phyloP scores from a whole-genome alignment of 1,140 invertebrate genomes.

The Apis laboriosa region DNA sequence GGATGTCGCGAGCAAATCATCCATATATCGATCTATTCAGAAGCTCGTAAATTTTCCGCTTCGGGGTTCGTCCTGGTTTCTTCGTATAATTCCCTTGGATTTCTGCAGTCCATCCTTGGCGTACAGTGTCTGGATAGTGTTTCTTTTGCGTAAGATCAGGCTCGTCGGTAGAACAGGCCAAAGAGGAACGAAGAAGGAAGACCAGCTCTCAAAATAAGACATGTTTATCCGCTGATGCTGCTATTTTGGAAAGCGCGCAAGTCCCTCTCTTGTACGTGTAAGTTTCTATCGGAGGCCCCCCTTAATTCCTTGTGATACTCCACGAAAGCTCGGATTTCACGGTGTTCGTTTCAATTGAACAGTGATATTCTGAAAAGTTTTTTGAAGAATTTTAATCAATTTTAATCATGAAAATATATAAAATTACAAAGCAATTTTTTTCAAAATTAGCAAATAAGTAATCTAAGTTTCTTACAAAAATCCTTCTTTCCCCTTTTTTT shows the following conservation, averaged over 20 bases:
- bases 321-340: slow-evolving; percentile 31
- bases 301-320: slow-evolving; percentile 37
- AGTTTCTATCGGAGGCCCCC: slow-evolving; percentile 53
- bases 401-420: no score
- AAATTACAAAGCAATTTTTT: no score
- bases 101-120: slow-evolving; percentile 57
- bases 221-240: slow-evolving; percentile 71
- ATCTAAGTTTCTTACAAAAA: neutral
- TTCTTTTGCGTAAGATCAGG: slow-evolving; percentile 68
- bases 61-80: slow-evolving; percentile 44
- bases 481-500: neutral
- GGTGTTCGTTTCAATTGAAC: neutral
- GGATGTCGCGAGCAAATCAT: slow-evolving; percentile 1
- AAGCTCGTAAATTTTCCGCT: slow-evolving; percentile 41
- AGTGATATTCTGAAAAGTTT: neutral
- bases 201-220: slow-evolving; percentile 71
- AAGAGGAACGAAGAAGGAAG: slow-evolving; percentile 47
- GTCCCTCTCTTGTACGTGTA: slow-evolving; percentile 62
- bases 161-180: slow-evolving; percentile 29
- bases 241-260: slow-evolving; percentile 70
- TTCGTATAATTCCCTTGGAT: slow-evolving; percentile 43
- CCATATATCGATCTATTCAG: slow-evolving; percentile 32
- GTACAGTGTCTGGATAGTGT: slow-evolving; percentile 68
- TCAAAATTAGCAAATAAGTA: neutral
- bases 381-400: no score